Base-by-base conservation (phyloP, 1,140 invertebrate species). In the Eueides isabella region DNA sequence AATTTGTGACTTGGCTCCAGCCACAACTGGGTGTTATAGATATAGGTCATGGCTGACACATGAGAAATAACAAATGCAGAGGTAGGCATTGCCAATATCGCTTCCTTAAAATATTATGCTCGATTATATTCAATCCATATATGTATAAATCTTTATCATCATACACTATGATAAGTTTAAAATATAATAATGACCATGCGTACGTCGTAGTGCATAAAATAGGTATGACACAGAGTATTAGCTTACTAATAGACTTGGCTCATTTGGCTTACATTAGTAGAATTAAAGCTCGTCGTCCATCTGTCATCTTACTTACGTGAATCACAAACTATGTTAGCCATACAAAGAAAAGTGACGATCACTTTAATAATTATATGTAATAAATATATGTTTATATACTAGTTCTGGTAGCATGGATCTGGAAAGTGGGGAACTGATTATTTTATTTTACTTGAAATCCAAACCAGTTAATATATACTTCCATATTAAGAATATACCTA, bases 31-130 rank as follows among this genome's bases (percentile, higher is more conserved):
- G 68, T 66, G 62, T 74, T 44, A 55, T 69, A 67, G 33, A 79
- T 74, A 67, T 75, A 66, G 75, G 78, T 79, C 78, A 79, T 16
- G 74, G 75, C 75, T 72, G 62, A 31, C 44, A 62, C 61, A 77
- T 69, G 48, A 70, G 35, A 71, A 71, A 66, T 75, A 75, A 63
- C 35, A 68, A 70, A 29, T 55, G 30, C 26, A 61, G 61, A 70
- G 44, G 67, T 65, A 55, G 48, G 3, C 26, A 72, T 69, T 66
- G 71, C 75, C 72, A 68, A 79, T 79, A 72, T 35, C n/a, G 41
- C 48, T 68, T 77, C 78, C 75, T 41, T 74, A 72, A 64, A 62
- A 67, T 41, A 28, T 66, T 38, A 71, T 26, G 23, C 23, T 55
- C 48, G 9, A 23, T 3, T 55, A 55, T 55, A 23, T 48, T 23